Evolutionary conservation across 2,888 invertebrate species (phyloP), one percentile per base, ranked within the genome.

Genomic region (Pedicia rivosa): DNA sequence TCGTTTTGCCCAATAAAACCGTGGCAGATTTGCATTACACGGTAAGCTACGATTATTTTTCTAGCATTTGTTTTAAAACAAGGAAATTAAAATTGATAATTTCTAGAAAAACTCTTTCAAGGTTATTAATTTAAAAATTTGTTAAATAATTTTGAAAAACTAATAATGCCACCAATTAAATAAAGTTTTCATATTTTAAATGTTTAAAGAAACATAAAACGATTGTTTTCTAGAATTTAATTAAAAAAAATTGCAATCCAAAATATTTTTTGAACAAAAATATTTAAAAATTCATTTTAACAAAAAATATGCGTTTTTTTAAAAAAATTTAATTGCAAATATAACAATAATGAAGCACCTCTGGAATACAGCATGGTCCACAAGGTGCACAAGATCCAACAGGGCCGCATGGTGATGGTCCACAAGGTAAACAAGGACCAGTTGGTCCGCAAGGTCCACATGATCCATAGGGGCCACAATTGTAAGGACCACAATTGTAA

Each of bases 351-450:
- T 30, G 30, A 32, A 20, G 20, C 13, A 32, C 32, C 32, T 32
- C 32, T 32, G 32, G 32, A 32, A 32, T 32, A 30, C 50, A 50
- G 1, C 44, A 24, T 17, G 49, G 43, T 22, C 46, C 46, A 32
- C 44, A 44, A 9, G 50, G 50, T 5, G 43, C 42, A 15, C 42
- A 42, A 2, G 46, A 42, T 1, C 48, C 49, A 19, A 36, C 28
- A 8, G 40, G 37, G 13, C 27, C 39, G 10, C 33, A 36, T 19
- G 26, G 37, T n/a, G 38, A 38, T 22, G 41, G 39, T 2, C 14
- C 31, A 12, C 46, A 47, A 26, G 52, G 48, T 6, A 45, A 48
- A 35, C 47, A 48, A 2, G 49, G 47, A 2, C 28, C 30, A 8
- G 26, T 26, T n/a, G 47, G 48, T 27, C 43, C 44, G 38, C 47